Evolutionary conservation across 2,797 vertebrate genomes (phyloP), one percentile per base, ranked within the genome.

Genomic region (Chlorospingus flavigularis): DNA sequence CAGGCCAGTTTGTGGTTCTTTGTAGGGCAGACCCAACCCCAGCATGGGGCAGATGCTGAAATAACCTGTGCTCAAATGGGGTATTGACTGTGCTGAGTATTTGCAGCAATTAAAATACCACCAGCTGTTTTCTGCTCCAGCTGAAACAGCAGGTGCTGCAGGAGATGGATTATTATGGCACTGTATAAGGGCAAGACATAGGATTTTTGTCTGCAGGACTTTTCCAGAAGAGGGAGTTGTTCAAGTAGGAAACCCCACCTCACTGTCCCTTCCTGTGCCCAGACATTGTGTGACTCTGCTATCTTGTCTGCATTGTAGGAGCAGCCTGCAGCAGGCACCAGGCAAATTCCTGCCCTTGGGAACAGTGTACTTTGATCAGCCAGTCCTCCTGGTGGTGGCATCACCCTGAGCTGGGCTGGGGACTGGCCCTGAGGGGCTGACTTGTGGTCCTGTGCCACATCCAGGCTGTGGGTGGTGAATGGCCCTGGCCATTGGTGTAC

Each of bases 321-420:
- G 25, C 79, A 76, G 47, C 40, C 2, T 1, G 72, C 42, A 65
- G 43, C 1, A 19, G 31, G 42, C 13, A 10, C 86, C 77, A 63
- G 86, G 67, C 68, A 74, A 95, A 90, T 91, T 78, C 68, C 88
- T 86, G 57, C 14, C 48, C 33, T 71, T 71, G 58, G 75, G 43
- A 90, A 9, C 0, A 2, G 23, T 40, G 42, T 16, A 6, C n/a
- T 79, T 7, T 66, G 35, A 13, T 77, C 78, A 63, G 35, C 23
- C 2, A 2, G 61, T 57, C 31, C 62, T 80, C 47, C 63, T 89
- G 65, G 23, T 0, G 0, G 26, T 2, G 3, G 18, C 50, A 39
- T 48, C 13, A 0, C 10, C 13, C 25, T 3, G 4, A 35, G 16
- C 35, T 0, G 1, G n/a, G 28, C 60, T 63, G 58, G 26, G 31